A percentile compares a stretch with the other conserved stretches of the same genome.
These are phyloP conservation scores for Triplophysa dalaica DNA, from an alignment of 2,113 vertebrate genomes.

Conservation along the genomic window DNA sequence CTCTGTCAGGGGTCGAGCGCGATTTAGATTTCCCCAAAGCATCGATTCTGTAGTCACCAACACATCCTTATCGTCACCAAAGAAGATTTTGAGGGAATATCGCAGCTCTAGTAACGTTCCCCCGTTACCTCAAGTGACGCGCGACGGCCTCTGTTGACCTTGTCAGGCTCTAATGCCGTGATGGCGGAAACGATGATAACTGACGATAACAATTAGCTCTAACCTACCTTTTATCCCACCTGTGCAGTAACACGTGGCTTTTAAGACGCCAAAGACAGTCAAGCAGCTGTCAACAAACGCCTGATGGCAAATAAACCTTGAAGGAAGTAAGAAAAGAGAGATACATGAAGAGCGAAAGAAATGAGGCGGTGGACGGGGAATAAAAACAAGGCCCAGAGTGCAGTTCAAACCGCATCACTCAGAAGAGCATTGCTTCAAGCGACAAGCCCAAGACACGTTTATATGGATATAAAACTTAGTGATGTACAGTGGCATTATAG, in stretches of 20 bases:
- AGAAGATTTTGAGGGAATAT: constrained; percentile 23
- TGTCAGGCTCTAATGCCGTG: constrained; percentile 59
- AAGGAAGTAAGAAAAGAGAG: constrained; percentile 36
- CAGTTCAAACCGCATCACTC: constrained; percentile 70
- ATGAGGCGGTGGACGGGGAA: constrained; percentile 27
- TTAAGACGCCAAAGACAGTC: constrained; percentile 47
- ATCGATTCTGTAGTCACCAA: constrained; percentile 10
- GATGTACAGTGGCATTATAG: constrained; percentile 76
- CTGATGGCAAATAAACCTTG: constrained; percentile 25
- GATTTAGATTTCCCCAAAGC: constrained; percentile 24
- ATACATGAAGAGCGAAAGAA: constrained; percentile 52
- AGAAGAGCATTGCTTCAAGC: constrained; percentile 65
- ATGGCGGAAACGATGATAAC: constrained; percentile 34
- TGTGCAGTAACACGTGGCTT: constrained; percentile 59
- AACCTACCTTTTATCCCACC: constrained; percentile 38
- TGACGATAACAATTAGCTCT: constrained; percentile 52
- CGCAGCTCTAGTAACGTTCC: constrained; percentile 47
- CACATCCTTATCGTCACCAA: constrained; percentile 41
- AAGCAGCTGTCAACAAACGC: constrained; percentile 57
- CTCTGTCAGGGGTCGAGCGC: neutral
- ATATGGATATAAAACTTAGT: constrained; percentile 72
- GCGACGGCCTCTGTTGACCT: constrained; percentile 57
- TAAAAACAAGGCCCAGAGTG: constrained; percentile 58
- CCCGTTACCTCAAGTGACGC: constrained; percentile 44
- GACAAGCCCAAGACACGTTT: constrained; percentile 66